Evolutionary conservation across 2,888 invertebrate species (phyloP).

Genomic region (Phalera bucephala): DNA sequence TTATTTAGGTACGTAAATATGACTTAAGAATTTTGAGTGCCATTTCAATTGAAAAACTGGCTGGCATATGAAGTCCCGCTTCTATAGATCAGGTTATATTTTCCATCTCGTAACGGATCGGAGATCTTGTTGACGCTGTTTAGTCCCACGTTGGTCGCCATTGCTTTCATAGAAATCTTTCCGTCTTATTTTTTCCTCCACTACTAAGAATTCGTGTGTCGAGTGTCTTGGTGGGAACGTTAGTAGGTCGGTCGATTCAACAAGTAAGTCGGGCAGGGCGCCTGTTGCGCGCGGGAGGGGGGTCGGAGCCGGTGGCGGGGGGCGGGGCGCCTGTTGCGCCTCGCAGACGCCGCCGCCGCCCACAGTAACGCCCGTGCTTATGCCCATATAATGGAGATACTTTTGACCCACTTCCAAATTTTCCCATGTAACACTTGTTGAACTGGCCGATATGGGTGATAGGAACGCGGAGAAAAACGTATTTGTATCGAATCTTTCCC

Average conservation of each 20-base stretch:
- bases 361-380: constrained; percentile 52
- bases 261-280: constrained; percentile 75
- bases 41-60: too few relatives aligned
- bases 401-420: constrained; percentile 63
- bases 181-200: constrained; percentile 23
- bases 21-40: too few relatives aligned
- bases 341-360: constrained; percentile 73
- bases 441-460: constrained; percentile 15
- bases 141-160: constrained; percentile 12
- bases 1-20: too few relatives aligned
- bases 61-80: too few relatives aligned
- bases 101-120: too few relatives aligned
- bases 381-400: constrained; percentile 60
- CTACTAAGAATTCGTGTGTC: constrained; percentile 51
- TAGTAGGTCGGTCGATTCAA: constrained; percentile 83
- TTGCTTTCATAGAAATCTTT: constrained; percentile 15
- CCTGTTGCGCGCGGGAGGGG: constrained; percentile 69
- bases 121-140: neutral
- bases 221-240: constrained; percentile 64
- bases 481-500: neutral
- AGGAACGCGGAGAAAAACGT: neutral
- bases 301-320: constrained; percentile 37
- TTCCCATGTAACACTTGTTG: constrained; percentile 35
- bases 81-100: too few relatives aligned
- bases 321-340: constrained; percentile 78